Base-by-base conservation (phyloP, 2,113 vertebrate species). In the Sciurus niger region DNA sequence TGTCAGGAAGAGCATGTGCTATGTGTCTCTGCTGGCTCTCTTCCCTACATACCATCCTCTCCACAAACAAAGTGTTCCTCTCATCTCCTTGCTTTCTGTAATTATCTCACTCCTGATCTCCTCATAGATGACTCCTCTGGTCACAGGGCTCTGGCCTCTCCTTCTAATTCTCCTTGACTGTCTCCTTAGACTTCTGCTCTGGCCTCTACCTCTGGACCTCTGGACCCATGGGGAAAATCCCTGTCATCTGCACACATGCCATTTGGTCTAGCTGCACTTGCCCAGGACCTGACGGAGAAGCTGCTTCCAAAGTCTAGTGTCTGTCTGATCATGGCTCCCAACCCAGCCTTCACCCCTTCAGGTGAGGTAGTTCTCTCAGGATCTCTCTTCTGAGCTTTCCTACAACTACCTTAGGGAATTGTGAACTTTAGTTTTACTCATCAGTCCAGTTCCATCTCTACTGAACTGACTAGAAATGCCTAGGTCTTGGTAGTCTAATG, bases 1-100 rank as follows among this genome's bases (percentile, higher is more conserved):
- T 14, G 24, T 88, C 55, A 65, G 80, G 58, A 89, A 63, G 68
- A 94, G n/a, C 60, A 72, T 3, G 55, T 7, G 37, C 37, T 48
- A 17, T 85, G 58, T 85, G 51, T 82, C n/a, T 78, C 12, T 53
- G 13, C 34, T 94, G 82, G 82, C 79, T 40, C 4, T 53, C 86
- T 83, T 85, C 92, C 96, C 84, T 2, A 16, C 46, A 55, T 7
- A 40, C 40, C 40, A 46, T 63, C 53, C 20, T 95, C 43, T 24
- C 20, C 51, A 51, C 74, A 97, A 60, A 95, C 58, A 94, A 60
- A 43, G 60, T 74, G 40, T 60, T 78, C 67, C 82, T 93, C 82
- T 93, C 79, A 77, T 87, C 89, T 91, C 53, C 43, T 83, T 46
- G 30, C 68, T 94, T 58, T 84, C 86, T 48, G 79, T 93, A 79